These are phyloP conservation scores for Gulo gulo DNA, from an alignment of 2,113 vertebrate genomes.

Conservation along the genomic window DNA sequence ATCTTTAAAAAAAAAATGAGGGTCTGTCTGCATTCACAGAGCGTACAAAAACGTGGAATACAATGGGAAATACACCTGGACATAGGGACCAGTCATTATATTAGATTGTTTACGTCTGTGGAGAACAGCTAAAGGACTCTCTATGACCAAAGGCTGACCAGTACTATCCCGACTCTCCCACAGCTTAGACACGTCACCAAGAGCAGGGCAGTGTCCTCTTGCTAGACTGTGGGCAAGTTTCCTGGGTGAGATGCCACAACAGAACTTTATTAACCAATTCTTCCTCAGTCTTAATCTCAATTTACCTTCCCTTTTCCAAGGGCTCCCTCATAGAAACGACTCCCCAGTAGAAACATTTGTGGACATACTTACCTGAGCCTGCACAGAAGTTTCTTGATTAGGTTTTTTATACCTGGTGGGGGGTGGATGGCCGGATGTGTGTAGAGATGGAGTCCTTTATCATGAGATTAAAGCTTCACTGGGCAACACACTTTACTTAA, in stretches of 20 bases:
- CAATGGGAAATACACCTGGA: background rate
- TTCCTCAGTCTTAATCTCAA: background rate
- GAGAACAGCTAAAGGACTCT: background rate
- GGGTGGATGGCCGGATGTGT: conserved; percentile 34
- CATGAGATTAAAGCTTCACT: conserved; percentile 22
- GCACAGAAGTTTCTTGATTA: conserved; percentile 41
- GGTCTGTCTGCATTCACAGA: background rate
- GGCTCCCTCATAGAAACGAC: conserved; percentile 14
- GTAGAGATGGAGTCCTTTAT: conserved; percentile 32
- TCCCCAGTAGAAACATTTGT: conserved; percentile 19
- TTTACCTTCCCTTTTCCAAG: background rate
- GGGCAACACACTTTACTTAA: conserved; percentile 65
- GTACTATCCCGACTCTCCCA: background rate
- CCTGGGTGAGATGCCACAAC: conserved; percentile 32
- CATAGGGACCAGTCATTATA: background rate
- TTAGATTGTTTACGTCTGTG: background rate
- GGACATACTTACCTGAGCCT: conserved; percentile 66
- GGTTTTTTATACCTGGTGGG: conserved; percentile 45
- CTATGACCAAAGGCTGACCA: background rate
- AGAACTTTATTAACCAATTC: conserved; percentile 32
- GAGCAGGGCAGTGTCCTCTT: background rate
- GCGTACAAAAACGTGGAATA: background rate
- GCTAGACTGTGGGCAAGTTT: background rate
- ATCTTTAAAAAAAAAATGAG: background rate
- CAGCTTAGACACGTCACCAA: conserved; percentile 11